Evolutionary conservation across 2,888 invertebrate genomes (phyloP), one percentile per base, ranked within the genome.

Genomic region (Tetragonula carbonaria): DNA sequence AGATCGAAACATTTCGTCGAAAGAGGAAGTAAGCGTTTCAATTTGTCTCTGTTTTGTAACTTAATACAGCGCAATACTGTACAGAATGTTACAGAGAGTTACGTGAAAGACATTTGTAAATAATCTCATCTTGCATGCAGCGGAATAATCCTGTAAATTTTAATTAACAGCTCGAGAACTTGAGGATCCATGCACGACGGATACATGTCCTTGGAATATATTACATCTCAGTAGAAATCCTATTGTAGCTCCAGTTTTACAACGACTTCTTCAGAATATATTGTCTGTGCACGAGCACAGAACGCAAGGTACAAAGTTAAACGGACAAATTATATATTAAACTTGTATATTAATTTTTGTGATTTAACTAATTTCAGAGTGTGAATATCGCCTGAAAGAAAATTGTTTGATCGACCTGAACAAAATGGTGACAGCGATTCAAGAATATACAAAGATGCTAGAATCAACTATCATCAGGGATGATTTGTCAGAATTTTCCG

Each of bases 241-340:
- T 28, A 23, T 57, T 6, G 73, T 88, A 3, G 81, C 74, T 1
- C 66, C 80, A 45, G 55, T 80, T 45, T 63, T 91, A 28, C 76
- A 88, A 6, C 72, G 83, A 16, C 83, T 87, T n/a, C 68, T 91
- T 0, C 76, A 78, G 18, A 87, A 84, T 57, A 78, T 90, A 68
- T 65, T 90, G 3, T 70, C 28, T 18, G 70, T 59, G 28, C 16
- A 11, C 14, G 80, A 84, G 63, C 66, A 45, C 5, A 53, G 14
- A 33, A 70, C 53, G 0, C 70, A 67, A 14, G 53, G 45, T 38
- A n/a, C 3, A 14, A 71, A 68, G 51, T 57, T 65, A 6, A 51
- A 65, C 51, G 6, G n/a, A 55, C 74, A 76, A 45, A 71, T 53
- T 13, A 33, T 28, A 65, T 55, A 2, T 28, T 86, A 78, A 78